Base-by-base conservation (phyloP, 2,113 vertebrate genomes). In the Prionailurus viverrinus region DNA sequence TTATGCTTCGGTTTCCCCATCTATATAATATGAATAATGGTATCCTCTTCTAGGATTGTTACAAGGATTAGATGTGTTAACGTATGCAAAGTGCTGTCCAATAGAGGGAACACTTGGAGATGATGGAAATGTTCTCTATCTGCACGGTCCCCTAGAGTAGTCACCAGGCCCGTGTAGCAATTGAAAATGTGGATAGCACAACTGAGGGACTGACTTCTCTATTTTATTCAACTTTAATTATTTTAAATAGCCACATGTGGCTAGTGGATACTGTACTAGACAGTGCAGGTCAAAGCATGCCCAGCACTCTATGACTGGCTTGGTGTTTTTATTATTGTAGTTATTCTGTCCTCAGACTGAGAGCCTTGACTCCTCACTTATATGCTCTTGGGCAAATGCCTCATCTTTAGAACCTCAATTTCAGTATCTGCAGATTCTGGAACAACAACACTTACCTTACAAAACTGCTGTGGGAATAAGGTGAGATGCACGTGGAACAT, bases 361-460 rank as follows among this genome's bases (percentile, higher is more conserved):
- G 53, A 78, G 53, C 5, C 48, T 78, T 89, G n/a, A 93, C 27
- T 68, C 10, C 10, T 36, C 11, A 19, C 1, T 86, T 73, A 11
- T 31, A 65, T 65, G 19, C 25, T 58, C 21, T 58, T 61, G 15
- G 36, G 68, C 19, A 92, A 94, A 92, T 41, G 19, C 12, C 69
- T 93, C 4, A 53, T 79, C 48, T 83, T 92, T 82, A 95, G 68
- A 87, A 65, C 31, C 41, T 92, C 65, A 89, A 29, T 29, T 85
- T 93, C 36, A 27, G 65, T 12, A 82, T 61, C 21, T 33, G 5
- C 78, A 87, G 76, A 79, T 71, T 33, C 11, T 33, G 39, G 73
- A 51, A 45, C 68, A 87, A 65, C 27, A 93, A 66, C 10, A 76
- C 23, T 58, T 51, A 82, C 29, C 48, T 80, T 84, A 71, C 27